Evolutionary conservation across 2,888 invertebrate species (phyloP).

Genomic region (Drosophila phalerata): DNA sequence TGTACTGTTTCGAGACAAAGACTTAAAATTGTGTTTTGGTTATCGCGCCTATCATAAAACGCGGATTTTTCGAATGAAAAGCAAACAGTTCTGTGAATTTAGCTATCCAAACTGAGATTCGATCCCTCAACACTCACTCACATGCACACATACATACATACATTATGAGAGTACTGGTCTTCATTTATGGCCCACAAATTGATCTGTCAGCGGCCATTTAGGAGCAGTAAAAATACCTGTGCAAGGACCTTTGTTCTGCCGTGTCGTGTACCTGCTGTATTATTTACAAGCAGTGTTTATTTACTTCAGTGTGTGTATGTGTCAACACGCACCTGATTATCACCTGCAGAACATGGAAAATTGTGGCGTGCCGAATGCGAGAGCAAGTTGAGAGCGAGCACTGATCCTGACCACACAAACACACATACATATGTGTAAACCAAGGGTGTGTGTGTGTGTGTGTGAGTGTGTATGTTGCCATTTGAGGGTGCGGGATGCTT

Average conservation of each 20-base stretch:
- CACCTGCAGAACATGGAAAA: constrained; percentile 60
- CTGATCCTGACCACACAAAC: constrained; percentile 62
- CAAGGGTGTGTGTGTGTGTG: constrained; percentile 13
- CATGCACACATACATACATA: constrained; percentile 8
- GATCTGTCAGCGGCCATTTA: constrained; percentile 77
- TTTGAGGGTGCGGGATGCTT: constrained; percentile 47
- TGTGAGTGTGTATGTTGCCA: constrained; percentile 29
- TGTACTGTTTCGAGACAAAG: constrained; percentile 6
- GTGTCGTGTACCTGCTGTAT: constrained; percentile 57
- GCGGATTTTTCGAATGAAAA: constrained; percentile 59
- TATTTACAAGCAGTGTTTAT: constrained; percentile 38
- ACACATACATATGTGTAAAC: not conserved
- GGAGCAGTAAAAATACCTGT: constrained; percentile 34
- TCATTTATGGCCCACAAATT: constrained; percentile 59
- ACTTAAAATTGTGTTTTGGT: constrained; percentile 37
- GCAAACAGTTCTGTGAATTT: constrained; percentile 60
- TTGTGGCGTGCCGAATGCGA: constrained; percentile 23
- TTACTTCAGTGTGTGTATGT: constrained; percentile 52
- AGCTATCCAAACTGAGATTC: constrained; percentile 35
- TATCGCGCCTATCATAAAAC: constrained; percentile 76
- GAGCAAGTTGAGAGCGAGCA: constrained; percentile 38
- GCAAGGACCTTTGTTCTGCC: constrained; percentile 25
- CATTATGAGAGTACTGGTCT: not conserved
- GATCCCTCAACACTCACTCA: constrained; percentile 37
- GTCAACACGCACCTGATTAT: constrained; percentile 82